Percentiles rank a stretch among this genome's conserved stretches.
These are phyloP conservation scores for Sebastes fasciatus DNA, from an alignment of 2,113 vertebrate genomes.

Conservation along the genomic window DNA sequence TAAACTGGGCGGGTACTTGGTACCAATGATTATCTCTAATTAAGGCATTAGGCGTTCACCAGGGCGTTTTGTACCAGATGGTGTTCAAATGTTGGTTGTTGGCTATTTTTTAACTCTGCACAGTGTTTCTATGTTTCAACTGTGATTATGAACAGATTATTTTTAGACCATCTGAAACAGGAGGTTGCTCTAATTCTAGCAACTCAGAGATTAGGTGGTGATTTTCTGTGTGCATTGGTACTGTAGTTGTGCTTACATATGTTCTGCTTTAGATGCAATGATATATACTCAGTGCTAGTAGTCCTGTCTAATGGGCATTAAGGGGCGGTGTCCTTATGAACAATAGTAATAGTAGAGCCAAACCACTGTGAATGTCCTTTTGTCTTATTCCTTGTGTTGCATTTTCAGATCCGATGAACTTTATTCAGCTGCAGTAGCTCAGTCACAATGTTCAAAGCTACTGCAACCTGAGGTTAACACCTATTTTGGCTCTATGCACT, in stretches of 20 bases:
- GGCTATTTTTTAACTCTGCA: conserved; percentile 22
- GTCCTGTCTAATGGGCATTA: background rate
- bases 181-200: conserved; percentile 61
- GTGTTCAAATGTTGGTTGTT: conserved; percentile 20
- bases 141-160: conserved; percentile 56
- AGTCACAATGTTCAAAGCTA: background rate
- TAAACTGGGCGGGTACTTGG: background rate
- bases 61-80: background rate
- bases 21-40: background rate
- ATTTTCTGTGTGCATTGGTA: conserved; percentile 10
- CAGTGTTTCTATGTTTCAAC: conserved; percentile 47
- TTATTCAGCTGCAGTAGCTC: background rate
- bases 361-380: background rate
- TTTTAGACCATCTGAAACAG: conserved; percentile 64
- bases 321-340: background rate
- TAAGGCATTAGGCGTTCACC: background rate
- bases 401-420: background rate
- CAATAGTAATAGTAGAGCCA: background rate
- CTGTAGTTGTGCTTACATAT: conserved; percentile 19
- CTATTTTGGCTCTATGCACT: background rate
- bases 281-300: background rate
- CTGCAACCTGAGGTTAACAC: background rate
- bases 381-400: background rate
- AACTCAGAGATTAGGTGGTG: conserved; percentile 57
- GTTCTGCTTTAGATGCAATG: conserved; percentile 5